Conservation (phyloP, 2,113 vertebrate species). For the Haplotaxodon microlepis region DNA sequence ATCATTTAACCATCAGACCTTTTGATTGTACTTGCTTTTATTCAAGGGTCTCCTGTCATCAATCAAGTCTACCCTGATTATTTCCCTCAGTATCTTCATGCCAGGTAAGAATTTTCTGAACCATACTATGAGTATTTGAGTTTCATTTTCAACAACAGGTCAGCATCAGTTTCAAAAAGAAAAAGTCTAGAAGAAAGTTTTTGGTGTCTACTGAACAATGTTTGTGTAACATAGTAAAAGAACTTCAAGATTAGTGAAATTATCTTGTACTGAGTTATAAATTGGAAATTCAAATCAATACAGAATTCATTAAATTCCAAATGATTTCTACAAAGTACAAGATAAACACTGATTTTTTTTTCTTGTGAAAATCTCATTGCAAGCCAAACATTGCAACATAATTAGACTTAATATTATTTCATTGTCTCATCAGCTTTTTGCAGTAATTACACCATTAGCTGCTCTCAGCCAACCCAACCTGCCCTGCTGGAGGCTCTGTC, state of each 20-base stretch:
- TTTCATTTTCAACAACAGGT: not conserved
- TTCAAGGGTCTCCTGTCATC: not conserved
- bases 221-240: not conserved
- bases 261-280: not conserved
- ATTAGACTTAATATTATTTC: not conserved
- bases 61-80: not conserved
- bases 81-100: not conserved
- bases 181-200: not conserved
- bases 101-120: constrained; percentile 16
- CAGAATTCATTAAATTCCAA: not conserved
- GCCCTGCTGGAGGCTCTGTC: constrained; percentile 49
- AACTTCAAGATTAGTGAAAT: not conserved
- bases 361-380: not conserved
- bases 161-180: not conserved
- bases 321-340: not conserved
- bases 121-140: not conserved
- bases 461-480: constrained; percentile 35
- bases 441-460: constrained; percentile 26
- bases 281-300: not conserved
- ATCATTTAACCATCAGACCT: not conserved
- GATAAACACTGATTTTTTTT: not conserved
- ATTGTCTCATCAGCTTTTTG: constrained; percentile 6
- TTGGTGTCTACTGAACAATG: not conserved
- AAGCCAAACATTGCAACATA: not conserved
- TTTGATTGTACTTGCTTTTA: not conserved